A percentile compares a stretch with the other conserved stretches of the same genome.
phyloP scores from a whole-genome alignment of 2,797 vertebrate genomes.

The Pangasius mekongensis region DNA sequence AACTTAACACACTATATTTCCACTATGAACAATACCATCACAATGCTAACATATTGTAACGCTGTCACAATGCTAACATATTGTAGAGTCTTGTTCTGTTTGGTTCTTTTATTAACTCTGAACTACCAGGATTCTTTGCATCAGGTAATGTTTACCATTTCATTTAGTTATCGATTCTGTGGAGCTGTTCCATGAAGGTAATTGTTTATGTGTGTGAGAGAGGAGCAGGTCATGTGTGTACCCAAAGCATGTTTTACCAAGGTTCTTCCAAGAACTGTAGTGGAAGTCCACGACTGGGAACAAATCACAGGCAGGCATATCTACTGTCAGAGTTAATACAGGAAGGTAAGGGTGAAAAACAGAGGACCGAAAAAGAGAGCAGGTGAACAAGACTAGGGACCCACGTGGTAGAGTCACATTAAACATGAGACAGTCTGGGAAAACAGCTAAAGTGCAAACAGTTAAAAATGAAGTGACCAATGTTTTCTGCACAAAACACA shows the following conservation, averaged over 20 bases:
- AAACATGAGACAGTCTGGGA: neutral
- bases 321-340: neutral
- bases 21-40: neutral
- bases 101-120: neutral
- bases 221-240: neutral
- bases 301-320: neutral
- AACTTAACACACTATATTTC: neutral
- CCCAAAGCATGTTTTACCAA: neutral
- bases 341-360: neutral
- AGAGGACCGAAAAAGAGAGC: neutral
- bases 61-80: neutral
- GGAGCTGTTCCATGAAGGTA: neutral
- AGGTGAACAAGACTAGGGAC: neutral
- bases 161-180: neutral
- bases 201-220: neutral
- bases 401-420: neutral
- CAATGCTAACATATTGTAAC: neutral
- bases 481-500: neutral
- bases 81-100: neutral
- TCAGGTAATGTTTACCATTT: neutral
- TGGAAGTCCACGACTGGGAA: neutral
- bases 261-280: slow-evolving; percentile 5
- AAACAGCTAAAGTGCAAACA: neutral
- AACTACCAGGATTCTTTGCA: neutral
- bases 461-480: neutral